These are phyloP conservation scores for Ligdia adustata DNA, from an alignment of 2,888 invertebrate species.

Conservation along the genomic window DNA sequence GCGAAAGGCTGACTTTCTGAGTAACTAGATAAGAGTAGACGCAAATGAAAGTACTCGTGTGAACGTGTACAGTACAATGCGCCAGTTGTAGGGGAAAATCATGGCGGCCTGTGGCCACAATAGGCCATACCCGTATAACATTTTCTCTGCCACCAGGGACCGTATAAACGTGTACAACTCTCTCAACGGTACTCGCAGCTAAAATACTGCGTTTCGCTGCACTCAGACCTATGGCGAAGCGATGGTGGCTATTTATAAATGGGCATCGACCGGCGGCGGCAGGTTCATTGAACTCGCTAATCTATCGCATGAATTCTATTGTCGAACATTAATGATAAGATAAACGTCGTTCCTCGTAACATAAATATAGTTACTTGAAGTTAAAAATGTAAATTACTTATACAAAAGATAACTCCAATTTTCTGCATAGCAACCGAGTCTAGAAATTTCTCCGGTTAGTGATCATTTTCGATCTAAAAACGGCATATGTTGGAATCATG, in stretches of 20 bases:
- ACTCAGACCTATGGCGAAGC: conserved; percentile 54
- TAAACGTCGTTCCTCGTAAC: conserved; percentile 34
- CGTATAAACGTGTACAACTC: conserved; percentile 21
- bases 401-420: too few species aligned
- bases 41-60: conserved; percentile 74
- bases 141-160: conserved; percentile 31
- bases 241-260: conserved; percentile 68
- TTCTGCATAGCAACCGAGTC: not conserved
- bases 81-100: conserved; percentile 61
- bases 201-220: conserved; percentile 46
- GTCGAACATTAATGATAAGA: conserved; percentile 59
- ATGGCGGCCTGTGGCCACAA: conserved; percentile 38
- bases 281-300: conserved; percentile 61
- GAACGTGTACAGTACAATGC: conserved; percentile 57
- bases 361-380: not conserved
- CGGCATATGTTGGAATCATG: conserved; percentile 17
- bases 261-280: conserved; percentile 56
- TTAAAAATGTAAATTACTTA: too few species aligned
- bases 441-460: not conserved
- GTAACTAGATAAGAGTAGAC: conserved; percentile 72
- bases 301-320: conserved; percentile 49
- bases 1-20: conserved; percentile 64
- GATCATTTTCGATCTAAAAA: conserved; percentile 1
- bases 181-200: conserved; percentile 49
- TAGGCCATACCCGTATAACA: conserved; percentile 30